A percentile compares a stretch with the other conserved stretches of the same genome.
These are phyloP conservation scores for Bombylius major DNA, from an alignment of 2,888 invertebrate genomes.

Conservation along the genomic window DNA sequence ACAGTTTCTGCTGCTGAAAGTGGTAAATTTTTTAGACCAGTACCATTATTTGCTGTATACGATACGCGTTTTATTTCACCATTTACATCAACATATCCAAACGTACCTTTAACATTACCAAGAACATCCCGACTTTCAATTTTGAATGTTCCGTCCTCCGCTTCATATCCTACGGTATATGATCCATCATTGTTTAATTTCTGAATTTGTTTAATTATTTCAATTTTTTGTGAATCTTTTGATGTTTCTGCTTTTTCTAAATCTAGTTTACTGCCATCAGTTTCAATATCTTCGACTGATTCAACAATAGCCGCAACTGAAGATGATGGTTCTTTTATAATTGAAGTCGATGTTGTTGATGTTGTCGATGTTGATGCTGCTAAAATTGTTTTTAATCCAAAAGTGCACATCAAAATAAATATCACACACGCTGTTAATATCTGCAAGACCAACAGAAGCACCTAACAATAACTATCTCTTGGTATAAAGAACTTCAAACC, in stretches of 20 bases:
- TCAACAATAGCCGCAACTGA: slow-evolving; percentile 7
- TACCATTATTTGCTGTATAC: slow-evolving; percentile 46
- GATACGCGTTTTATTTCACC: slow-evolving; percentile 70
- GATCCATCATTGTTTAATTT: slow-evolving; percentile 72
- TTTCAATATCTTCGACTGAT: slow-evolving; percentile 20
- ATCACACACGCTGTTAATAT: slow-evolving; percentile 20
- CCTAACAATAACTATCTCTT: slow-evolving; percentile 10
- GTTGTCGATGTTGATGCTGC: slow-evolving; percentile 6
- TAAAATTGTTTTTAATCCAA: slow-evolving; percentile 11
- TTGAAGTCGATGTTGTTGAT: slow-evolving; percentile 4
- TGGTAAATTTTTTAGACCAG: slow-evolving; percentile 32
- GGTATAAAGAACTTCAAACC: not conserved
- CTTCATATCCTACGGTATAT: slow-evolving; percentile 74
- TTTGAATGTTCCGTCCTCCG: slow-evolving; percentile 74
- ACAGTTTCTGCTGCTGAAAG: slow-evolving; percentile 26
- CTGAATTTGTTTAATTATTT: slow-evolving; percentile 70
- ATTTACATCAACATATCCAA: slow-evolving; percentile 64
- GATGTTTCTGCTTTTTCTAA: slow-evolving; percentile 40
- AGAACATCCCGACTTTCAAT: slow-evolving; percentile 68
- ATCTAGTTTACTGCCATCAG: slow-evolving; percentile 42
- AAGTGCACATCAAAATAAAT: slow-evolving; percentile 17
- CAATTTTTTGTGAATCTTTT: slow-evolving; percentile 54
- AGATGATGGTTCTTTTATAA: slow-evolving; percentile 16
- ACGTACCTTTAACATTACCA: slow-evolving; percentile 72
- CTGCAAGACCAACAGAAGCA: slow-evolving; percentile 17